These are phyloP conservation scores for Centroberyx gerrardi DNA, from an alignment of 2,797 vertebrate genomes.

Conservation along the genomic window DNA sequence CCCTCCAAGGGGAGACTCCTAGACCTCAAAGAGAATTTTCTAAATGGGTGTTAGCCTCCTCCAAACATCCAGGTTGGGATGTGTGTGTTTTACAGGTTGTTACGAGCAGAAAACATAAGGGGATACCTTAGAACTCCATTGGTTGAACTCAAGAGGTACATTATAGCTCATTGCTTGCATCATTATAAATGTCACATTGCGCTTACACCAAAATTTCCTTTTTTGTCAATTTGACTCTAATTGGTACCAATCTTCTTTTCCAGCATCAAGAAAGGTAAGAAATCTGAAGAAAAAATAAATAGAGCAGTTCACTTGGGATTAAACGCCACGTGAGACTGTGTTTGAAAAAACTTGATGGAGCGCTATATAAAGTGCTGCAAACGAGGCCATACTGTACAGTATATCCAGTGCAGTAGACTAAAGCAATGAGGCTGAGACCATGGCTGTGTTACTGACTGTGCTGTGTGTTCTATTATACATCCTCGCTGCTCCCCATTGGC, in stretches of 20 bases:
- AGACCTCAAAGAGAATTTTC: background rate
- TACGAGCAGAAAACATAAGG: no score
- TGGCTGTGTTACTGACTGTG: slow-evolving; percentile 20
- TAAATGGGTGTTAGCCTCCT: background rate
- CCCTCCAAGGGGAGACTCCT: background rate
- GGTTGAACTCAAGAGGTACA: no score
- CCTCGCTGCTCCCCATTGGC: slow-evolving; percentile 25
- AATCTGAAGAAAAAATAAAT: slow-evolving; percentile 59
- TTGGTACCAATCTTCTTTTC: slow-evolving; percentile 23
- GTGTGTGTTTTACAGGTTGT: background rate
- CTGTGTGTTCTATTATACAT: slow-evolving; percentile 40
- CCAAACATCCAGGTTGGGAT: background rate
- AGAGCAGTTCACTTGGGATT: slow-evolving; percentile 79
- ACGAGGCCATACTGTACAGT: slow-evolving; percentile 68
- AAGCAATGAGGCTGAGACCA: slow-evolving; percentile 24
- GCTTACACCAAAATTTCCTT: slow-evolving; percentile 26
- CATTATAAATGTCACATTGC: slow-evolving; percentile 41
- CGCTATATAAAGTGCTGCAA: slow-evolving; percentile 71
- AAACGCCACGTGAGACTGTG: slow-evolving; percentile 69
- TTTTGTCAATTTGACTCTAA: slow-evolving; percentile 10
- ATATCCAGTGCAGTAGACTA: slow-evolving; percentile 32
- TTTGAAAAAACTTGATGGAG: slow-evolving; percentile 64
- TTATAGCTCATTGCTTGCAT: background rate
- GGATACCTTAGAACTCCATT: no score
- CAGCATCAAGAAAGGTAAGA: slow-evolving; percentile 56